Conservation (phyloP, 2,113 vertebrate species). For the Nesoenas mayeri region DNA sequence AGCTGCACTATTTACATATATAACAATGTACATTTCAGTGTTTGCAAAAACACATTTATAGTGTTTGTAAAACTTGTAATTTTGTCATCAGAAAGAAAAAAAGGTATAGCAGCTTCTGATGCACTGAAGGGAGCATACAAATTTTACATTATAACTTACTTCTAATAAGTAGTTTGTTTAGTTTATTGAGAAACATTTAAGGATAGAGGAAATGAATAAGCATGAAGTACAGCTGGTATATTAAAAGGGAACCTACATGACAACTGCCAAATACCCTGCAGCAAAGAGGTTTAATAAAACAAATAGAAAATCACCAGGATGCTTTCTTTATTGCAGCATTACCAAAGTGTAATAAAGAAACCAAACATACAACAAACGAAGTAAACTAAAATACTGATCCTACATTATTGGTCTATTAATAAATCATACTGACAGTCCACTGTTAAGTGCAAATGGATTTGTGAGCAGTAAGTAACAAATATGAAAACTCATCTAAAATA, state of each 20-base stretch:
- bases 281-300: conserved; percentile 76
- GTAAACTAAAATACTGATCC: conserved; percentile 61
- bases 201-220: conserved; percentile 76
- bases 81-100: neutral
- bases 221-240: conserved; percentile 70
- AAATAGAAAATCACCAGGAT: conserved; percentile 73
- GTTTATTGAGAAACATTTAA: conserved; percentile 73
- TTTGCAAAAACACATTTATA: neutral
- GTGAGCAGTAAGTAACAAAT: conserved; percentile 2
- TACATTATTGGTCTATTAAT: conserved; percentile 46
- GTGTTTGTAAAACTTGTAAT: neutral
- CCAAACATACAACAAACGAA: conserved; percentile 55
- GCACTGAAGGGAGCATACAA: neutral
- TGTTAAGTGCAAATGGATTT: conserved; percentile 34
- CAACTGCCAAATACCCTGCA: conserved; percentile 69
- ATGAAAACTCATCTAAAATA: neutral
- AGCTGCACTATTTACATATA: accelerated
- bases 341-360: conserved; percentile 56
- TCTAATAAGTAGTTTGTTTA: conserved; percentile 65
- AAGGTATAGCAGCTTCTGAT: neutral
- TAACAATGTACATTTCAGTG: neutral
- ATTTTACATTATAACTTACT: conserved; percentile 56
- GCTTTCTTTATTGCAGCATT: conserved; percentile 69
- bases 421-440: conserved; percentile 31
- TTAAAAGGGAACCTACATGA: conserved; percentile 72